Evolutionary conservation across 1,140 invertebrate species (phyloP).

Genomic region (Apocrypta bakeri): DNA sequence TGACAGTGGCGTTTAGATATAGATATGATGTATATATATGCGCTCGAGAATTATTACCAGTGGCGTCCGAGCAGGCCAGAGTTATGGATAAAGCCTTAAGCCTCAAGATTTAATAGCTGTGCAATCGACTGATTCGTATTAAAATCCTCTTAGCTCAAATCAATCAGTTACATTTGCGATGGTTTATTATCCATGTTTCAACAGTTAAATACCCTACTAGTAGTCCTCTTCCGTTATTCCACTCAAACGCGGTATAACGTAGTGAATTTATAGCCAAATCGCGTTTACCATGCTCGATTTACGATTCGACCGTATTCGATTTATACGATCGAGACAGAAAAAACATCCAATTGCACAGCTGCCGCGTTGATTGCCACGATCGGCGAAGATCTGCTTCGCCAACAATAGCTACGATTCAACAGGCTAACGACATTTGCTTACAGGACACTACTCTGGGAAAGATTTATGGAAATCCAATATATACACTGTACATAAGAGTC

Average conservation of each 20-base stretch:
- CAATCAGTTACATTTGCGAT: neutral
- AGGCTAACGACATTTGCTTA: neutral
- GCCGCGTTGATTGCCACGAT: too few species aligned
- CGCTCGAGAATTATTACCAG: too few species aligned
- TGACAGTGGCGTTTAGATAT: neutral
- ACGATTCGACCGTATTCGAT: neutral
- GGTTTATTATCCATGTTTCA: neutral
- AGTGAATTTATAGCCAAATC: neutral
- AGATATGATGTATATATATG: too few species aligned
- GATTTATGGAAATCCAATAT: constrained; percentile 5
- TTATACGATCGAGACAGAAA: too few species aligned
- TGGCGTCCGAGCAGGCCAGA: neutral
- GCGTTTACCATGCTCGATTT: neutral
- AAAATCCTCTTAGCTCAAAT: neutral
- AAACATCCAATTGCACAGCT: too few species aligned
- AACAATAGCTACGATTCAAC: too few species aligned
- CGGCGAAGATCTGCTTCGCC: too few species aligned
- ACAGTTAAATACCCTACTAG: neutral
- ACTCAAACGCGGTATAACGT: neutral
- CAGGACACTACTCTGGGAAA: neutral
- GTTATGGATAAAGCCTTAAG: too few species aligned
- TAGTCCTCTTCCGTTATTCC: too few species aligned
- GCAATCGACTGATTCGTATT: neutral
- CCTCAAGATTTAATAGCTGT: too few species aligned
- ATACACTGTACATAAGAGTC: too few species aligned